Evolutionary conservation across 2,797 vertebrate species (phyloP).

Genomic region (Numenius phaeopus): DNA sequence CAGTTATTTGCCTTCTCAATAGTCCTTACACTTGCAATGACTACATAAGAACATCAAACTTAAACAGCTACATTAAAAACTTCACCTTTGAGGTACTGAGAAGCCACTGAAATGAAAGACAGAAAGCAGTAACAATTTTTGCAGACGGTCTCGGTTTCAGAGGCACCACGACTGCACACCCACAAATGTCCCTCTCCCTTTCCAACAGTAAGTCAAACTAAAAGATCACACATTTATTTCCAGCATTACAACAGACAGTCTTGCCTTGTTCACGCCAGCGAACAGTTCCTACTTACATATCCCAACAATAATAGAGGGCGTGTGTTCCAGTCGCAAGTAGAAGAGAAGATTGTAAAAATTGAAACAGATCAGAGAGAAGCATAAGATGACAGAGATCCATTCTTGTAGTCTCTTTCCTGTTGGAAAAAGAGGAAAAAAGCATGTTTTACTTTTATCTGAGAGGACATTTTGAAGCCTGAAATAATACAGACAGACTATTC

Average conservation of each 20-base stretch:
- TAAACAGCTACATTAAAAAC: not conserved
- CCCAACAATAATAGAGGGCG: conserved; percentile 85
- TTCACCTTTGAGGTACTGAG: not conserved
- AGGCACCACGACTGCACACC: not conserved
- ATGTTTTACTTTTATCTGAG: conserved; percentile 8
- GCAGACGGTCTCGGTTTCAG: not conserved
- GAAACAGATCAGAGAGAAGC: conserved; percentile 93
- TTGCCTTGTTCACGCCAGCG: not conserved
- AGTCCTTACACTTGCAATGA: not conserved
- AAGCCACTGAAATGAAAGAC: not conserved
- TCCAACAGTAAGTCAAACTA: not conserved
- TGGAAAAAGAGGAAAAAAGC: not conserved
- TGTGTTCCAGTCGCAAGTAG: conserved; percentile 90
- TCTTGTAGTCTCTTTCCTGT: conserved; percentile 95
- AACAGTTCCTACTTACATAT: conserved; percentile 83
- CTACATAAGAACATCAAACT: not conserved
- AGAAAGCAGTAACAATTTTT: not conserved
- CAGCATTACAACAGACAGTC: not conserved
- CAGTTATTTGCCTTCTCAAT: not conserved
- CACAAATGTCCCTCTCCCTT: not conserved
- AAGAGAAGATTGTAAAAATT: conserved; percentile 92
- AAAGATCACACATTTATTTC: not conserved
- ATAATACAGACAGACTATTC: not conserved
- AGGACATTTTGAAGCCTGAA: not conserved
- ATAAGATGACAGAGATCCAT: conserved; percentile 92